phyloP scores from a whole-genome alignment of 2,113 vertebrate species.

The Chamaea fasciata region DNA sequence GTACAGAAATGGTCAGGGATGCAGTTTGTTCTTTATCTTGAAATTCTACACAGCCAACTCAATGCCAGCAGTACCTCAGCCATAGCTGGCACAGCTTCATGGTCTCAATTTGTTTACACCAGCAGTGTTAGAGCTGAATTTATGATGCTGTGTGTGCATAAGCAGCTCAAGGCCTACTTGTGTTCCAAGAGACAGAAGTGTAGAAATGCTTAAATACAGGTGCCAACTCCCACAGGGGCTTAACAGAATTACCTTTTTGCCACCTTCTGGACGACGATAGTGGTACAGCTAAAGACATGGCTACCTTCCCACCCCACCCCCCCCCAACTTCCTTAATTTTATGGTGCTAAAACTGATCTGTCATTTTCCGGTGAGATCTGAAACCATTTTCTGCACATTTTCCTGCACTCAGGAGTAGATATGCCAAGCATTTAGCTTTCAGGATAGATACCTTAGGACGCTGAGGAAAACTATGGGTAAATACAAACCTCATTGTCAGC shows the following conservation, averaged over 20 bases:
- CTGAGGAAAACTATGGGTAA: neutral
- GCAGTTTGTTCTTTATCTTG: neutral
- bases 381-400: neutral
- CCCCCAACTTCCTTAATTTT: neutral
- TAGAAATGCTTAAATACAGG: neutral
- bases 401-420: neutral
- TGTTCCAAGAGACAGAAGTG: neutral
- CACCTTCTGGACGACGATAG: rapidly evolving
- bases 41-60: neutral
- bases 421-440: neutral
- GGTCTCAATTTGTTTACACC: neutral
- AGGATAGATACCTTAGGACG: neutral
- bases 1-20: neutral
- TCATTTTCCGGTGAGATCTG: neutral
- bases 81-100: neutral
- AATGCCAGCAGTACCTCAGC: neutral
- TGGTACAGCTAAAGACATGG: neutral
- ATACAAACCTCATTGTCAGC: neutral
- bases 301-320: neutral
- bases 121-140: neutral
- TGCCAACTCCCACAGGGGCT: neutral
- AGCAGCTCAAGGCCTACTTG: neutral
- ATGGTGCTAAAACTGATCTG: neutral
- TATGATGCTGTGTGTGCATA: neutral
- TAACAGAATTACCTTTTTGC: neutral